These are phyloP conservation scores for Ariopsis seemanni DNA, from an alignment of 2,113 vertebrate genomes.

Conservation along the genomic window DNA sequence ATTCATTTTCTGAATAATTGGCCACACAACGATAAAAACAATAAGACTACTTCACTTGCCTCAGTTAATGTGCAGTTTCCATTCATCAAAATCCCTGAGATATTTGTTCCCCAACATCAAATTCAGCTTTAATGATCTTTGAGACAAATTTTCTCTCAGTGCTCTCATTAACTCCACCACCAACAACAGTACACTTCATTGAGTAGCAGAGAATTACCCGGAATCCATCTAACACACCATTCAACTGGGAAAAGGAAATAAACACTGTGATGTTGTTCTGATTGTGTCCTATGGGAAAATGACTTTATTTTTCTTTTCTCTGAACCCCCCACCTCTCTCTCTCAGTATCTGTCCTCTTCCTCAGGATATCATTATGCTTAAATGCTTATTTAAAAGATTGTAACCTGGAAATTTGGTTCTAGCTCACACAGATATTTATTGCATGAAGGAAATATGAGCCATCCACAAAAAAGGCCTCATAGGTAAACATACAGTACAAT, in stretches of 20 bases:
- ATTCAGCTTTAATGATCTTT: conserved; percentile 47
- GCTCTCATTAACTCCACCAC: conserved; percentile 65
- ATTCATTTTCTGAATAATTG: not conserved
- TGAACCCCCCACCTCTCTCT: not conserved
- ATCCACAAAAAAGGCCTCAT: not conserved
- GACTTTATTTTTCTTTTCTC: not conserved
- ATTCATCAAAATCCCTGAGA: not conserved
- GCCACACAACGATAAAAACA: not conserved
- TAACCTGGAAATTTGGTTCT: not conserved
- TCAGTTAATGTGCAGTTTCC: not conserved
- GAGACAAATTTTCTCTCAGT: conserved; percentile 44
- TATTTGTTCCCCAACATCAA: conserved; percentile 43
- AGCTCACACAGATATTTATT: not conserved
- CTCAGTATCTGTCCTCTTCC: not conserved
- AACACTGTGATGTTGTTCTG: conserved; percentile 63
- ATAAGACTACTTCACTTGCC: not conserved
- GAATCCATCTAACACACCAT: conserved; percentile 60
- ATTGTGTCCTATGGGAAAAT: conserved; percentile 1
- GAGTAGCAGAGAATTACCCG: conserved; percentile 62
- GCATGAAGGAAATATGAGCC: conserved; percentile 1
- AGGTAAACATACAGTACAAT: not conserved
- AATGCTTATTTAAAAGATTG: not conserved
- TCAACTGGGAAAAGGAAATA: conserved; percentile 52
- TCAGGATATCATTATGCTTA: not conserved
- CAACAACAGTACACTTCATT: conserved; percentile 50